Base-by-base conservation (phyloP, 2,113 vertebrate species). In the Aythya baeri region DNA sequence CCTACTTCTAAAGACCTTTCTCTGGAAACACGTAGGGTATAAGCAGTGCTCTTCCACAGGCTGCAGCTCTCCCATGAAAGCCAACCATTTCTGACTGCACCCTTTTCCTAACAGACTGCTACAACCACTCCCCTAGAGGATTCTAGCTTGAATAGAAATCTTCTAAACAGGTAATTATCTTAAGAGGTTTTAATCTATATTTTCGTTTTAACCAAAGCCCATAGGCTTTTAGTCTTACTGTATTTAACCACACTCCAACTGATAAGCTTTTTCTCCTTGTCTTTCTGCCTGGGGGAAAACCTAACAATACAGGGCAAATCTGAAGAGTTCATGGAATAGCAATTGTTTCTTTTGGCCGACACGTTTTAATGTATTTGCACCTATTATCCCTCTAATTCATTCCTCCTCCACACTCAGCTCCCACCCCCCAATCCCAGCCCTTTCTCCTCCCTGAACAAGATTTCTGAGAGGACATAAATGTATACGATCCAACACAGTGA, bases 81-180 rank as follows among this genome's bases (percentile, higher is more conserved):
- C 63, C 70, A 85, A 0, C 26, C 13, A 4, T 91, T 89, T 79
- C 81, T 91, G 36, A 18, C 38, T 63, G 89, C 84, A 91, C 91
- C 92, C 59, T 83, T 73, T 94, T 81, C 86, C 80, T 90, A 86
- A 70, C 34, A 94, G 83, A 68, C 91, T 62, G 66, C 76, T 93
- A 72, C 44, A 86, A 76, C 82, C 36, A 85, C 63, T 93, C 77
- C 54, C 86, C 91, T 78, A 88, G 90, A 93, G 88, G 77, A 76
- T 86, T 95, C 86, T 91, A 78, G 58, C 49, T 87, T 92, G 93
- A 96, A 85, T 92, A 78, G 88, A 94, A 96, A 87, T 55, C 67
- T 92, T 83, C 91, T 94, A 94, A 96, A 94, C 92, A 87, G 80
- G 83, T 96, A 96, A 93, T 97, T 95, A 91, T 84, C 55, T 89